phyloP scores from a whole-genome alignment of 2,113 vertebrate species.

The Butorides virescens region DNA sequence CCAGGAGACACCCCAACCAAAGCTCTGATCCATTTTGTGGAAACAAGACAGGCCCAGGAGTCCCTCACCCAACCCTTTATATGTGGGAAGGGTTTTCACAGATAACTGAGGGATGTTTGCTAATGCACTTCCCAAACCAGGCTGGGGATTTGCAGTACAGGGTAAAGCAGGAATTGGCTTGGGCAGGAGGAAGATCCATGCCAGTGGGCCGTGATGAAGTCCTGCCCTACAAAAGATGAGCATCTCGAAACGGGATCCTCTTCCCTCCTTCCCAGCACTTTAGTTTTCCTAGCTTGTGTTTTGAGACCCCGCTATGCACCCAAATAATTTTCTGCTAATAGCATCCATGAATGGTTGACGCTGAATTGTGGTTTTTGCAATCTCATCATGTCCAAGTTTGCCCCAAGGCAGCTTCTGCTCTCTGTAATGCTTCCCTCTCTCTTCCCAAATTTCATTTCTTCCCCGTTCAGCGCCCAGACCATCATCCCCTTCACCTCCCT shows the following conservation, averaged over 20 bases:
- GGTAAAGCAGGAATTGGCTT: neutral
- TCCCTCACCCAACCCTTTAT: neutral
- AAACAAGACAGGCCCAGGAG: fast-evolving
- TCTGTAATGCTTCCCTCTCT: neutral
- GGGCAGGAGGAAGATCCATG: neutral
- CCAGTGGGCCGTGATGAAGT: neutral
- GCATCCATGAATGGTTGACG: fast-evolving
- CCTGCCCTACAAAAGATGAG: neutral
- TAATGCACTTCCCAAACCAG: neutral
- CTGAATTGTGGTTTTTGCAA: neutral
- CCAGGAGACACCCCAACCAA: neutral
- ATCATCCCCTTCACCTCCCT: neutral
- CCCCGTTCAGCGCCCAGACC: neutral
- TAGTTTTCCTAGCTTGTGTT: neutral
- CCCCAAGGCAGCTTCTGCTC: neutral
- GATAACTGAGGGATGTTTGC: neutral
- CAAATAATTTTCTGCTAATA: neutral
- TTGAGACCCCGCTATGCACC: fast-evolving
- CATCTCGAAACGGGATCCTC: neutral
- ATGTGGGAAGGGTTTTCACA: neutral
- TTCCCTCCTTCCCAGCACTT: neutral
- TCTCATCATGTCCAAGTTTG: neutral
- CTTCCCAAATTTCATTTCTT: neutral
- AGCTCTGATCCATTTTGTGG: neutral
- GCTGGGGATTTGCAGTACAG: neutral